phyloP scores from a whole-genome alignment of 2,113 vertebrate species.

The Cyanoderma ruficeps region DNA sequence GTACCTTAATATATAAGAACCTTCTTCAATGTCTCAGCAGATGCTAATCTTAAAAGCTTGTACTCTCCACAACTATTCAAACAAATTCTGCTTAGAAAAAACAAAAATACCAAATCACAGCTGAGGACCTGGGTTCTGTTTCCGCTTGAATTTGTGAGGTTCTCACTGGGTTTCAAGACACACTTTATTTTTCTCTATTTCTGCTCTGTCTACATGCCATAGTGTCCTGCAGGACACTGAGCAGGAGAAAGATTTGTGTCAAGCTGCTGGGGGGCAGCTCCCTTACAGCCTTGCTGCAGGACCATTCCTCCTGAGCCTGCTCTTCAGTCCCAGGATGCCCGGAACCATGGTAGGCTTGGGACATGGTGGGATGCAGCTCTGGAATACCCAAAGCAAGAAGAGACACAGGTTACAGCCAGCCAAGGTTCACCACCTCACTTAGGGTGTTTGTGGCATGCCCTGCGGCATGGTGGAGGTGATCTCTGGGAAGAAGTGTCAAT shows the following conservation, averaged over 20 bases:
- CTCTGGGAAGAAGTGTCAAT: accelerated
- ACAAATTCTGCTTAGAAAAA: background rate
- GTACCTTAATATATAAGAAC: background rate
- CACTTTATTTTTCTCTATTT: background rate
- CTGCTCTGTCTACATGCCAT: background rate
- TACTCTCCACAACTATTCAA: background rate
- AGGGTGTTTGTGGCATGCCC: background rate
- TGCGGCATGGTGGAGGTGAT: accelerated
- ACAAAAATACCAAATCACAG: background rate
- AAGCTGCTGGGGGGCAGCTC: background rate
- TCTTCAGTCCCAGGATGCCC: background rate
- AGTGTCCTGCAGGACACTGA: background rate
- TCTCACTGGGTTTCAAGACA: background rate
- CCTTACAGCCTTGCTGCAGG: accelerated
- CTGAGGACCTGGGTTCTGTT: background rate
- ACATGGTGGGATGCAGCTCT: accelerated
- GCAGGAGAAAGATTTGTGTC: accelerated
- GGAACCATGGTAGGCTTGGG: background rate
- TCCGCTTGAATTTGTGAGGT: background rate
- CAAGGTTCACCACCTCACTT: accelerated
- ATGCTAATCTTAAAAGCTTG: background rate
- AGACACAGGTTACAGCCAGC: background rate
- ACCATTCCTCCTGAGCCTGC: background rate
- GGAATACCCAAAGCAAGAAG: background rate
- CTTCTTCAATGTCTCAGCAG: background rate